These are phyloP conservation scores for Drosophila affinis DNA, from an alignment of 2,888 invertebrate genomes.

Conservation along the genomic window DNA sequence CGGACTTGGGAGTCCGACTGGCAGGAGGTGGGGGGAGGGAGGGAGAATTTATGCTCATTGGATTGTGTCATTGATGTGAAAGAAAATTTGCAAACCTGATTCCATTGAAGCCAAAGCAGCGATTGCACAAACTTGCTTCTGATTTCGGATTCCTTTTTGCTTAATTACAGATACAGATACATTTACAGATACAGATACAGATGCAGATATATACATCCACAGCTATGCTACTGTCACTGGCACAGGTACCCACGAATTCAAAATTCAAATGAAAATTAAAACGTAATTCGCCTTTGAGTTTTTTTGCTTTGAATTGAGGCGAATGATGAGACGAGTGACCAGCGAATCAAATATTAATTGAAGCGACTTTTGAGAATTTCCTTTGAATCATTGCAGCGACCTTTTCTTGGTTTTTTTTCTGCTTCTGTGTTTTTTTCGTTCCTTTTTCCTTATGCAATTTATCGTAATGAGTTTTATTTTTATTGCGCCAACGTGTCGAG, in stretches of 20 bases:
- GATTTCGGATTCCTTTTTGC: slow-evolving; percentile 45
- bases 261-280: slow-evolving; percentile 29
- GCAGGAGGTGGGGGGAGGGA: not conserved
- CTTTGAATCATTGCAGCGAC: slow-evolving; percentile 52
- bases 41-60: slow-evolving; percentile 20
- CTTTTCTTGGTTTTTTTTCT: slow-evolving; percentile 16
- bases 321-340: slow-evolving; percentile 46
- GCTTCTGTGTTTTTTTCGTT: not conserved
- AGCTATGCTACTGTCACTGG: not conserved
- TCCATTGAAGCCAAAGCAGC: slow-evolving; percentile 52
- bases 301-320: not conserved
- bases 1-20: not conserved
- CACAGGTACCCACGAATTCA: slow-evolving; percentile 11
- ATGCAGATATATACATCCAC: not conserved
- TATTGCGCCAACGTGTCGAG: slow-evolving; percentile 64
- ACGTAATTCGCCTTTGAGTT: slow-evolving; percentile 43
- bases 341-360: slow-evolving; percentile 44
- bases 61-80: slow-evolving; percentile 58
- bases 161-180: slow-evolving; percentile 39
- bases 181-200: too few species aligned
- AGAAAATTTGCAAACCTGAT: slow-evolving; percentile 73
- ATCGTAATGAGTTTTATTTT: slow-evolving; percentile 63
- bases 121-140: slow-evolving; percentile 47
- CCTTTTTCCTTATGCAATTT: slow-evolving; percentile 30
- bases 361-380: slow-evolving; percentile 57